Evolutionary conservation across 2,797 vertebrate species (phyloP).

Genomic region (Sphenopsis melanotis): DNA sequence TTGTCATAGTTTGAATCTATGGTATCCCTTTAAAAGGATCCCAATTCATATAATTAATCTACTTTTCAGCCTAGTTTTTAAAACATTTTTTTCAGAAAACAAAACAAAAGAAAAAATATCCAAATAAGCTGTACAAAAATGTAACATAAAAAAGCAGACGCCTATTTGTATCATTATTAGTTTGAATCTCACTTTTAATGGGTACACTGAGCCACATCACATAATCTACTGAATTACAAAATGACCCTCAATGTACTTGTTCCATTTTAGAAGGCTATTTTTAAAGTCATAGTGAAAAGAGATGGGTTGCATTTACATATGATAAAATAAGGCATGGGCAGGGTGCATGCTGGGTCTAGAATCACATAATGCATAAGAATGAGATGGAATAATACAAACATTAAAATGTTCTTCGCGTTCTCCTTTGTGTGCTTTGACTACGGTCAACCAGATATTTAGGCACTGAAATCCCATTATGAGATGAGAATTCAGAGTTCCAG

Average conservation of each 20-base stretch:
- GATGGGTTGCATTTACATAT: constrained; percentile 4
- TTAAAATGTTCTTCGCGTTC: not conserved
- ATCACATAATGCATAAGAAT: not conserved
- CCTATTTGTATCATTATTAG: not conserved
- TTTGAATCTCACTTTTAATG: not conserved
- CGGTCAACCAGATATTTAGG: not conserved
- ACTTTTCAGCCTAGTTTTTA: not conserved
- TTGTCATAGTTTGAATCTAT: not conserved
- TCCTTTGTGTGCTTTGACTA: not conserved
- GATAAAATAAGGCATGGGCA: not conserved
- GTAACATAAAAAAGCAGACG: not conserved
- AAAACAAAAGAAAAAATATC: not conserved
- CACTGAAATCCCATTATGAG: not conserved
- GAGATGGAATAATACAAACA: not conserved
- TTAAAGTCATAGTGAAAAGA: not conserved
- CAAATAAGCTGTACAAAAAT: not conserved
- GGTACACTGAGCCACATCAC: not conserved
- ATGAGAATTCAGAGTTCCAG: not conserved
- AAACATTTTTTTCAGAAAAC: not conserved
- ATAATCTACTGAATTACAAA: not conserved
- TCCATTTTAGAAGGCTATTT: not conserved
- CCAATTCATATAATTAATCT: not conserved
- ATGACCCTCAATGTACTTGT: not conserved
- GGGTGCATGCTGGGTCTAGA: not conserved
- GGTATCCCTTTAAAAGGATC: not conserved